phyloP scores from a whole-genome alignment of 2,888 invertebrate genomes.

The Eremobia ochroleuca region DNA sequence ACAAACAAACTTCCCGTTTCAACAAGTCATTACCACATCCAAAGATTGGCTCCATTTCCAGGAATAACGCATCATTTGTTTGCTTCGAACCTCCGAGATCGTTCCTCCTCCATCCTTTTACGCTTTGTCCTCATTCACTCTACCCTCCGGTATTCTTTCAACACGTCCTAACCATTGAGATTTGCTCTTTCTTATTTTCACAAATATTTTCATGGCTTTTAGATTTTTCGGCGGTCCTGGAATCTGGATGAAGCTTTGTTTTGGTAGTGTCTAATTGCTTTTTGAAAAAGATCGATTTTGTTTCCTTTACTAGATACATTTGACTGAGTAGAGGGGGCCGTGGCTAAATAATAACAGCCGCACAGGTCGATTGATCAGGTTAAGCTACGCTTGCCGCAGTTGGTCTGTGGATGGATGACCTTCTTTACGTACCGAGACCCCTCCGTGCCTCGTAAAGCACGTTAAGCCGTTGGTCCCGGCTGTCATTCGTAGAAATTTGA shows the following conservation, averaged over 20 bases:
- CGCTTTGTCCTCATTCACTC: slow-evolving; percentile 56
- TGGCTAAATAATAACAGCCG: too few species aligned
- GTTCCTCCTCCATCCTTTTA: slow-evolving; percentile 47
- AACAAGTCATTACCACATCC: slow-evolving; percentile 27
- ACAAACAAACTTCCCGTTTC: slow-evolving; percentile 13
- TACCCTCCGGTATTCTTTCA: slow-evolving; percentile 66
- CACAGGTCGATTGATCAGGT: too few species aligned
- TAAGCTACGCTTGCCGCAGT: too few species aligned
- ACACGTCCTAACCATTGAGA: slow-evolving; percentile 62
- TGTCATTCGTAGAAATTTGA: too few species aligned
- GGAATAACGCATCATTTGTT: slow-evolving; percentile 42
- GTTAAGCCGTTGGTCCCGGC: too few species aligned
- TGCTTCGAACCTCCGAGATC: slow-evolving; percentile 51
- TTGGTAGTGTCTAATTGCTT: slow-evolving; percentile 3
- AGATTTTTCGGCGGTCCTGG: slow-evolving; percentile 32
- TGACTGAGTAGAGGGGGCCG: too few species aligned
- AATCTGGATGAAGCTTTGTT: slow-evolving; percentile 17
- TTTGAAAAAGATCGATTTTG: slow-evolving; percentile 4
- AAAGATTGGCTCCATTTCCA: slow-evolving; percentile 44
- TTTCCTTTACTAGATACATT: not conserved
- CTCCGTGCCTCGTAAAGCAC: too few species aligned
- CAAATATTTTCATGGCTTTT: slow-evolving; percentile 60
- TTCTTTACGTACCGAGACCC: too few species aligned
- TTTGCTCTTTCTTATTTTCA: slow-evolving; percentile 61
- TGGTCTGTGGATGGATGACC: too few species aligned